Conservation (phyloP, 2,797 vertebrate genomes). For the Tadarida brasiliensis region DNA sequence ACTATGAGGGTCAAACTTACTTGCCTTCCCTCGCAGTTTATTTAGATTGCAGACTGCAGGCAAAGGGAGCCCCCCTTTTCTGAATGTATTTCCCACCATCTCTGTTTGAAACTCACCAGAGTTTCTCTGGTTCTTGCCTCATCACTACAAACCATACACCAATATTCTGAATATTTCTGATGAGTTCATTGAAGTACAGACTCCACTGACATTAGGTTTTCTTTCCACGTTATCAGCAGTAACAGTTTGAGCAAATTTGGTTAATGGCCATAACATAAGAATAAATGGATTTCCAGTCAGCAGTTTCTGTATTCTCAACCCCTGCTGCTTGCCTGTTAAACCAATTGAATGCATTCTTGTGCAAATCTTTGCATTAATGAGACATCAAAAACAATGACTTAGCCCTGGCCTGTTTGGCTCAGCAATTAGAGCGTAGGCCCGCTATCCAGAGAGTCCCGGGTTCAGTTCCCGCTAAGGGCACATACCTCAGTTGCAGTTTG, state of each 20-base stretch:
- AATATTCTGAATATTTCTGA: conserved; percentile 10
- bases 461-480: no score
- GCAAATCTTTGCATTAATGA: not conserved
- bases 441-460: no score
- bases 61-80: not conserved
- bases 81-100: not conserved
- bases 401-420: no score
- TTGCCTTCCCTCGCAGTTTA: not conserved
- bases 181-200: not conserved
- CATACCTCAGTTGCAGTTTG: no score
- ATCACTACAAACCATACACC: not conserved
- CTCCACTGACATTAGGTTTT: not conserved
- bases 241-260: not conserved
- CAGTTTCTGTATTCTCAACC: not conserved
- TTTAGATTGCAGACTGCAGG: not conserved
- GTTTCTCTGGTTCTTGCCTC: not conserved
- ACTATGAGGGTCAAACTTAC: not conserved
- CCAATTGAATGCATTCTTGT: not conserved
- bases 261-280: not conserved
- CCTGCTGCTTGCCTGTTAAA: not conserved
- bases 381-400: not conserved
- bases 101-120: not conserved
- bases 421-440: no score
- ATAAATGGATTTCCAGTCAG: not conserved
- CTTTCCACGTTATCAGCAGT: not conserved